phyloP scores from a whole-genome alignment of 2,888 invertebrate species.

The Heliconius ethilla region DNA sequence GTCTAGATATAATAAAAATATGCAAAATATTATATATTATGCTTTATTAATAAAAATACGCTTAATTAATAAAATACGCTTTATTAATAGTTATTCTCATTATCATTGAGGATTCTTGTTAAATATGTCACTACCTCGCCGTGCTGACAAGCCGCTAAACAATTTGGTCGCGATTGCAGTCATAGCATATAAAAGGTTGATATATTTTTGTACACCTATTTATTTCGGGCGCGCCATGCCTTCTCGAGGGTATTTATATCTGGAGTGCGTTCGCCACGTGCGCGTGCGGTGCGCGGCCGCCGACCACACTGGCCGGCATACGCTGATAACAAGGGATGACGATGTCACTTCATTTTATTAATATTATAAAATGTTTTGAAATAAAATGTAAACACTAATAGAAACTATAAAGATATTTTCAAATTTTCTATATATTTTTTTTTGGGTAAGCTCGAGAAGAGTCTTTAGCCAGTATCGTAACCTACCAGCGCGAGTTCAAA shows the following conservation, averaged over 20 bases:
- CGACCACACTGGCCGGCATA: not conserved
- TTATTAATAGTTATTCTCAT: no score
- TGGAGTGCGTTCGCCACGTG: conserved; percentile 37
- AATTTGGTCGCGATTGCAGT: conserved; percentile 20
- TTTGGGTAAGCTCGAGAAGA: not conserved
- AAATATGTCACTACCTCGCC: not conserved
- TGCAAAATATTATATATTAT: no score
- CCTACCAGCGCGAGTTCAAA: not conserved
- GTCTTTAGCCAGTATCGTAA: no score
- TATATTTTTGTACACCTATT: conserved; percentile 38
- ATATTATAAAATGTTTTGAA: not conserved
- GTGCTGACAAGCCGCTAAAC: not conserved
- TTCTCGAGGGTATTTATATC: conserved; percentile 40
- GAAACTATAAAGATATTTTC: no score
- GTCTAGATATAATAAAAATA: no score
- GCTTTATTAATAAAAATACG: no score
- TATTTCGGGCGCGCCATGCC: conserved; percentile 42
- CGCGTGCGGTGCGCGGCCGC: not conserved
- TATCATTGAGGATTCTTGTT: no score
- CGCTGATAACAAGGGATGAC: not conserved
- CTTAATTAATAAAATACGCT: no score
- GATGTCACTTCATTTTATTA: not conserved
- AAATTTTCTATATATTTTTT: not conserved
- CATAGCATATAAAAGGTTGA: conserved; percentile 22
- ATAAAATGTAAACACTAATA: not conserved